Evolutionary conservation across 64 coral and sea anemone genomes (phyloP).

Genomic region (Trachythela sp.): DNA sequence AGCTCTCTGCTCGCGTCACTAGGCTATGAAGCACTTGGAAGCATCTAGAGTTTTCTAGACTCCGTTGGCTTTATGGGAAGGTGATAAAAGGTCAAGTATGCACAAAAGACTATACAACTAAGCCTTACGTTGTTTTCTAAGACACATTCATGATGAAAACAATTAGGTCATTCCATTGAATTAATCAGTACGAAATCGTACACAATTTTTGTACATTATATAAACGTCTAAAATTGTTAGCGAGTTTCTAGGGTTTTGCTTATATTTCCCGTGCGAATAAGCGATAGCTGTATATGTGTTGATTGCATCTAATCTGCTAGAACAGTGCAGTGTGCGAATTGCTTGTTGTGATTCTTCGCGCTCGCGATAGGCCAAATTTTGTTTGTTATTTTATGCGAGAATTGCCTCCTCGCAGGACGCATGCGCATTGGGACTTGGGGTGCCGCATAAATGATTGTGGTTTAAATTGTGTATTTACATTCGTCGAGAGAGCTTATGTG

Average conservation of each 20-base stretch:
- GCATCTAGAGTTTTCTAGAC: background rate
- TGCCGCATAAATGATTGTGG: slow-evolving; percentile 5
- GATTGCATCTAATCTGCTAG: background rate
- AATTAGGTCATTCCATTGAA: background rate
- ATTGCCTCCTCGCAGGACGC: background rate
- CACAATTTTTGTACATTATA: background rate
- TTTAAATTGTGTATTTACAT: slow-evolving; percentile 21
- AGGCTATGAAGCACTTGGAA: too few species aligned
- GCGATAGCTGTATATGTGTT: background rate
- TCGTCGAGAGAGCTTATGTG: slow-evolving; percentile 12
- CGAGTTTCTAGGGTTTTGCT: background rate
- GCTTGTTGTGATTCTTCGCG: background rate
- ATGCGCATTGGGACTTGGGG: background rate
- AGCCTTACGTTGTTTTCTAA: background rate
- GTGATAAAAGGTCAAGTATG: background rate
- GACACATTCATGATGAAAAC: background rate
- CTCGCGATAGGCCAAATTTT: background rate
- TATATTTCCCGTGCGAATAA: background rate
- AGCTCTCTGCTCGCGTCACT: background rate
- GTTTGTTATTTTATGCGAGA: background rate
- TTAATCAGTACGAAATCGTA: background rate
- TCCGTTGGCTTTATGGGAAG: background rate
- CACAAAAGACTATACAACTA: background rate
- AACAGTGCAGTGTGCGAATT: background rate
- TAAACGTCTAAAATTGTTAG: background rate